phyloP scores from a whole-genome alignment of 2,888 invertebrate genomes.

The Nemotelus pantherinus region DNA sequence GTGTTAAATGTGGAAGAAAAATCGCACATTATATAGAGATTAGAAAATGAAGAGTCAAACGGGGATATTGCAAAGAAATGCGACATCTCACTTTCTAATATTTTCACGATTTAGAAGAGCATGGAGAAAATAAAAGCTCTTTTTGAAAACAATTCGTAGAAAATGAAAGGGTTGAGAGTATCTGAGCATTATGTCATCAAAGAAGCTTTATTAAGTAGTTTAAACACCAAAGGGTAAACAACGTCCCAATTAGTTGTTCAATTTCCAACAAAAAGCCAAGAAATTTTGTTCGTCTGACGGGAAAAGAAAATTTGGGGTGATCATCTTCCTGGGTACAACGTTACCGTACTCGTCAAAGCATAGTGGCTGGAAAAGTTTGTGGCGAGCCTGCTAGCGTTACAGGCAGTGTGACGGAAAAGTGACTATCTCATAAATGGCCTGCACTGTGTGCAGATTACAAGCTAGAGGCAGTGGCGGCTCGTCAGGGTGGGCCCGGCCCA shows the following conservation, averaged over 20 bases:
- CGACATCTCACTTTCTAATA: not conserved
- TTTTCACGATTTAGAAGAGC: not conserved
- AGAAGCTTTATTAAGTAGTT: constrained; percentile 39
- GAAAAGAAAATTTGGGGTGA: constrained; percentile 36
- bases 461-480: too few relatives aligned
- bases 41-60: not conserved
- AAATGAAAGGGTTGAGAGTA: constrained; percentile 26
- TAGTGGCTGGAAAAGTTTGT: constrained; percentile 54
- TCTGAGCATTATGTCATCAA: constrained; percentile 18
- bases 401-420: constrained; percentile 52
- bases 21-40: constrained; percentile 6
- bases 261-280: constrained; percentile 44
- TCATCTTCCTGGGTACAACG: constrained; percentile 46
- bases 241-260: constrained; percentile 37
- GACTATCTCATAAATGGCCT: constrained; percentile 53
- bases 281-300: constrained; percentile 22
- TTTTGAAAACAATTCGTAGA: constrained; percentile 10
- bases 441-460: constrained; percentile 53
- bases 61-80: constrained; percentile 12
- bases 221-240: constrained; percentile 40
- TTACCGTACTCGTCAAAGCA: constrained; percentile 51
- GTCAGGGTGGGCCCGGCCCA: too few relatives aligned
- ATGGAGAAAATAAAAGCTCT: constrained; percentile 9
- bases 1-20: not conserved
- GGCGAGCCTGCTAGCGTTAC: constrained; percentile 54